These are phyloP conservation scores for Xylocopa sonorina DNA, from an alignment of 1,140 invertebrate genomes.

Conservation along the genomic window DNA sequence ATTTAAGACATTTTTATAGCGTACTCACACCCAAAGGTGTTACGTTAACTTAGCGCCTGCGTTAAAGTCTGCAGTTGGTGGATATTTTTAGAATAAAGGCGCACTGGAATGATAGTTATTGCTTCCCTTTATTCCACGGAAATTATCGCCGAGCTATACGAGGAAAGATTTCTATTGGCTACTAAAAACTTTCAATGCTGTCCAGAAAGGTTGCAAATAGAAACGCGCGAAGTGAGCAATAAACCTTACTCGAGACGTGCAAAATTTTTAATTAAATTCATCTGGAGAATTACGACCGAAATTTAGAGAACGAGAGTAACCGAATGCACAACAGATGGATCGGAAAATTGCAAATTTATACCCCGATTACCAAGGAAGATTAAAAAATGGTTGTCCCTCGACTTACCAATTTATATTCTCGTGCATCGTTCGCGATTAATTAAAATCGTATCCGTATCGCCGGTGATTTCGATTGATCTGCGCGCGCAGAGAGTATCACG, in stretches of 20 bases:
- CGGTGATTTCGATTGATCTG: background rate
- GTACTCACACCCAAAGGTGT: background rate
- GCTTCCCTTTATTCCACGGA: background rate
- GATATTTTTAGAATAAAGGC: background rate
- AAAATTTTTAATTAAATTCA: background rate
- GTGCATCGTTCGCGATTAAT: background rate
- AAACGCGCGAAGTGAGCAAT: background rate
- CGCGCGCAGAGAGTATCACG: background rate
- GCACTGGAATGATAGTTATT: background rate
- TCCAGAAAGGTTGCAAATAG: background rate
- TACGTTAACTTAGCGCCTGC: background rate
- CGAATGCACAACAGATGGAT: too few relatives aligned
- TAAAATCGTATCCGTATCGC: background rate
- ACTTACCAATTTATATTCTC: too few relatives aligned
- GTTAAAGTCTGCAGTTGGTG: background rate
- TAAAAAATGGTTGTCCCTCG: too few relatives aligned
- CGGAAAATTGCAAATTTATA: too few relatives aligned
- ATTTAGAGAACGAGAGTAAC: too few relatives aligned
- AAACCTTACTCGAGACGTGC: background rate
- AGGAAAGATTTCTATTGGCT: background rate
- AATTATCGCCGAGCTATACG: background rate
- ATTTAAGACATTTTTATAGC: background rate
- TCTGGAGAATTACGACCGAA: too few relatives aligned
- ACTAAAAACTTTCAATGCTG: background rate
- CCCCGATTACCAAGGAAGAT: too few relatives aligned